Evolutionary conservation across 2,888 invertebrate species (phyloP).

Genomic region (Hetaerina titia): DNA sequence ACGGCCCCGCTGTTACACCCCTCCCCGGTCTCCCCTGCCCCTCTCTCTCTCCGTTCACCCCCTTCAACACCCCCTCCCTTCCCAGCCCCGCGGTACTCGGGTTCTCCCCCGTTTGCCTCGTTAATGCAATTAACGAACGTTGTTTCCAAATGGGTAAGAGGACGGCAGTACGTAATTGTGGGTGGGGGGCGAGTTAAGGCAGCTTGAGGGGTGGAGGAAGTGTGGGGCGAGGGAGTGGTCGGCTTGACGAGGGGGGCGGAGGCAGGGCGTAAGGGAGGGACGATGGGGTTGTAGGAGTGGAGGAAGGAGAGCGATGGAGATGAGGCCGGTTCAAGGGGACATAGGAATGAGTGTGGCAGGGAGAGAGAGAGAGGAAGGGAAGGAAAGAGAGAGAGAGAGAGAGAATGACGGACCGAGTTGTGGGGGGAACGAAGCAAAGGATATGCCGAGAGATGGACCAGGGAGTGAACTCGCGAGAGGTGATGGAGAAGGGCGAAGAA

Average conservation of each 20-base stretch:
- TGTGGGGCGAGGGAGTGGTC: not conserved
- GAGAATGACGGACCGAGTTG: not conserved
- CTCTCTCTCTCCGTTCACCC: not conserved
- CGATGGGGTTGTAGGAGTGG: not conserved
- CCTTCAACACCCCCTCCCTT: not conserved
- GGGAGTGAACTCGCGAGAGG: not conserved
- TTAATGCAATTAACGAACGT: constrained; percentile 67
- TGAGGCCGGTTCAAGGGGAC: not conserved
- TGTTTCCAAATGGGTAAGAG: constrained; percentile 66
- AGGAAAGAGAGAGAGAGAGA: not conserved
- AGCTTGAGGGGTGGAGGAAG: not conserved
- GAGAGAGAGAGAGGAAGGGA: not conserved
- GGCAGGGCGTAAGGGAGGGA: not conserved
- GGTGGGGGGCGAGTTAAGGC: not conserved
- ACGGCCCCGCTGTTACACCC: not conserved
- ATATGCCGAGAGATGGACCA: not conserved
- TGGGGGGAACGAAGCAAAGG: not conserved
- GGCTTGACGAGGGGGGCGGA: not conserved
- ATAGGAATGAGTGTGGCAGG: not conserved
- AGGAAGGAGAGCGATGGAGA: not conserved
- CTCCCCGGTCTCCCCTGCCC: not conserved
- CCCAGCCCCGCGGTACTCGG: constrained; percentile 7
- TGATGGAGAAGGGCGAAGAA: not conserved
- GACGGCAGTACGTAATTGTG: constrained; percentile 64
- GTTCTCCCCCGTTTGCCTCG: constrained; percentile 55